Evolutionary conservation across 2,888 invertebrate genomes (phyloP).

Genomic region (Epinotia demarniana): DNA sequence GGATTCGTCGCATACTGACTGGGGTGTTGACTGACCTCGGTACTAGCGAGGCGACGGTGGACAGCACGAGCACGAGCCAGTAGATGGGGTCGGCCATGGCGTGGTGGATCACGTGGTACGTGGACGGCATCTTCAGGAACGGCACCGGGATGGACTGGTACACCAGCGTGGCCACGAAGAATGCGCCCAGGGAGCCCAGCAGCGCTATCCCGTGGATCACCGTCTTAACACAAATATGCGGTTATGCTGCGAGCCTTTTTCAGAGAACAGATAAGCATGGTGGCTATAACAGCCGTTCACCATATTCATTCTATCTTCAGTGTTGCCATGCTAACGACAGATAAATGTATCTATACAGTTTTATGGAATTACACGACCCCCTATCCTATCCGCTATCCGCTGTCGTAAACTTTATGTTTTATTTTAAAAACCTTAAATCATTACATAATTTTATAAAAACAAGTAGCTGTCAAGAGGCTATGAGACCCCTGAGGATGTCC

Average conservation of each 20-base stretch:
- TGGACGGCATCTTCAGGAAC: constrained; percentile 93
- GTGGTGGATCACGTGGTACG: constrained; percentile 93
- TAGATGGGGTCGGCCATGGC: constrained; percentile 89
- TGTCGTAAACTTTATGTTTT: too few species aligned
- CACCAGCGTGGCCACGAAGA: constrained; percentile 92
- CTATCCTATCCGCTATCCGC: too few species aligned
- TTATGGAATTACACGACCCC: too few species aligned
- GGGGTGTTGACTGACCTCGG: constrained; percentile 87
- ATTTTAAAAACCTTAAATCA: too few species aligned
- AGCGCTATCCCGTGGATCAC: constrained; percentile 92
- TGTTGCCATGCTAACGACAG: not conserved
- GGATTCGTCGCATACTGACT: not conserved
- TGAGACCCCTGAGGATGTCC: too few species aligned
- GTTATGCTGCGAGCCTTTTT: not conserved
- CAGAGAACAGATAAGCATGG: not conserved
- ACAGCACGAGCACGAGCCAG: constrained; percentile 92
- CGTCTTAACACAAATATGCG: constrained; percentile 86
- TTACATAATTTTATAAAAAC: too few species aligned
- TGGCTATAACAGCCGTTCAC: not conserved
- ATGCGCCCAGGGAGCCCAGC: constrained; percentile 90
- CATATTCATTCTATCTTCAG: not conserved
- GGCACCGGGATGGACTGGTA: constrained; percentile 93
- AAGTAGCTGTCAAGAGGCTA: too few species aligned
- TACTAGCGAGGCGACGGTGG: constrained; percentile 90
- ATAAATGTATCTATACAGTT: too few species aligned